These are phyloP conservation scores for Chymomyza caudatula DNA, from an alignment of 2,888 invertebrate species.

Conservation along the genomic window DNA sequence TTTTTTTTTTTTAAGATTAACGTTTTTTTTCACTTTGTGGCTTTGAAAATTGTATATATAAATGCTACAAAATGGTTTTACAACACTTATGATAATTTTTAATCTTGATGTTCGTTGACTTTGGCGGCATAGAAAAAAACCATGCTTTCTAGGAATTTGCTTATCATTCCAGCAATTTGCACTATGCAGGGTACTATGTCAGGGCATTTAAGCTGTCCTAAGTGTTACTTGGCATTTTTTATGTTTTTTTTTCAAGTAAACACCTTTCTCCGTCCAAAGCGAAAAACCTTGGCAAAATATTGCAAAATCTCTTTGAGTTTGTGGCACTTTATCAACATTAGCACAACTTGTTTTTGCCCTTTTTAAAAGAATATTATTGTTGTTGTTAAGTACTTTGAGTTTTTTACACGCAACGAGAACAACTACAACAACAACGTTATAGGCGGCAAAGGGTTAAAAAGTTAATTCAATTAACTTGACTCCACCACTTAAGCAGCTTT, in stretches of 20 bases:
- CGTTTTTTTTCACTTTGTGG: no score
- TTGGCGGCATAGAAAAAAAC: not conserved
- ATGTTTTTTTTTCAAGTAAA: not conserved
- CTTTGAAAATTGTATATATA: no score
- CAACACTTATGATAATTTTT: not conserved
- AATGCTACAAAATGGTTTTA: no score
- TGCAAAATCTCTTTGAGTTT: conserved; percentile 55
- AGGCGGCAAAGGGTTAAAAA: conserved; percentile 43
- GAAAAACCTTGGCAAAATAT: conserved; percentile 16
- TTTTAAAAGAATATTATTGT: conserved; percentile 28
- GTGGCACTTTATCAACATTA: conserved; percentile 59
- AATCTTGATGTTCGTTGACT: not conserved
- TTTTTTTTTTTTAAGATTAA: no score
- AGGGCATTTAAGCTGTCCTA: not conserved
- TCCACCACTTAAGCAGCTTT: conserved; percentile 68
- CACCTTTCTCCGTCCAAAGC: not conserved
- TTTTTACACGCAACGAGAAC: conserved; percentile 61
- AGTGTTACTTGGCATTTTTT: not conserved
- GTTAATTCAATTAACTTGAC: conserved; percentile 69
- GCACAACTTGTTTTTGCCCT: conserved; percentile 36
- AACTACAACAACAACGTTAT: not conserved
- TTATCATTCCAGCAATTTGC: not conserved
- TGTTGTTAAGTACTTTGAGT: conserved; percentile 48
- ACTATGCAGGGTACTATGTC: not conserved
- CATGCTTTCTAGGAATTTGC: not conserved